These are phyloP conservation scores for Eupelmus urozonus DNA, from an alignment of 2,888 invertebrate species.

Conservation along the genomic window DNA sequence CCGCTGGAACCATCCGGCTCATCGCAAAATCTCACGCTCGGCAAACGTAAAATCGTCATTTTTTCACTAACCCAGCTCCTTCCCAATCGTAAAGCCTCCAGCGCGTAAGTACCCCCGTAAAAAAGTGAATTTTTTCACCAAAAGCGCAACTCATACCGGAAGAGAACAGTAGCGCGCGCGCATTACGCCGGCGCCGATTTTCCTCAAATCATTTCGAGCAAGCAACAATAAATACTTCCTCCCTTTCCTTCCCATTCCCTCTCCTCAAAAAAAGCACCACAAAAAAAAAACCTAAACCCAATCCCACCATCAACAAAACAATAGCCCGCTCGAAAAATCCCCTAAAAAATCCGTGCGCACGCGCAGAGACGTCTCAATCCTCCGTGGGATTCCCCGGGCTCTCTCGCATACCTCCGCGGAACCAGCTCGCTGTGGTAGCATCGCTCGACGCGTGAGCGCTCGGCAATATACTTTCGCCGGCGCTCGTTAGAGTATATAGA, in stretches of 20 bases:
- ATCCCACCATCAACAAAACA: background rate
- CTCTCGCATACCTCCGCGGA: background rate
- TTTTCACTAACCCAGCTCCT: too few species aligned
- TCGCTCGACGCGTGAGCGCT: too few species aligned
- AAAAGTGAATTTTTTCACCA: background rate
- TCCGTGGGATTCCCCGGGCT: slow-evolving; percentile 16
- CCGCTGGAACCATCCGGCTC: too few species aligned
- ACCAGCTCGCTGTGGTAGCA: too few species aligned
- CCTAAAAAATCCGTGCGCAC: background rate
- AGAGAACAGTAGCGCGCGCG: background rate
- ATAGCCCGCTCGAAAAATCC: background rate
- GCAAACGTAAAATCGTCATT: too few species aligned
- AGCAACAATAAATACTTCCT: background rate
- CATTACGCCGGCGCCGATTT: background rate
- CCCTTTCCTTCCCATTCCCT: background rate
- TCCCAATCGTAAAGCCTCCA: too few species aligned
- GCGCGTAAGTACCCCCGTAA: too few species aligned
- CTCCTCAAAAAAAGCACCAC: background rate
- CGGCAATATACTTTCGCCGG: slow-evolving; percentile 1
- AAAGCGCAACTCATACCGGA: background rate
- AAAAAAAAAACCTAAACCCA: background rate
- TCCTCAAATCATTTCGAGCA: background rate
- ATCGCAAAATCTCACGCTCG: too few species aligned
- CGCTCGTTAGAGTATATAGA: background rate
- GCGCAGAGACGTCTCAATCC: background rate